Base-by-base conservation (phyloP, 2,797 vertebrate species). In the Rhinella marina region DNA sequence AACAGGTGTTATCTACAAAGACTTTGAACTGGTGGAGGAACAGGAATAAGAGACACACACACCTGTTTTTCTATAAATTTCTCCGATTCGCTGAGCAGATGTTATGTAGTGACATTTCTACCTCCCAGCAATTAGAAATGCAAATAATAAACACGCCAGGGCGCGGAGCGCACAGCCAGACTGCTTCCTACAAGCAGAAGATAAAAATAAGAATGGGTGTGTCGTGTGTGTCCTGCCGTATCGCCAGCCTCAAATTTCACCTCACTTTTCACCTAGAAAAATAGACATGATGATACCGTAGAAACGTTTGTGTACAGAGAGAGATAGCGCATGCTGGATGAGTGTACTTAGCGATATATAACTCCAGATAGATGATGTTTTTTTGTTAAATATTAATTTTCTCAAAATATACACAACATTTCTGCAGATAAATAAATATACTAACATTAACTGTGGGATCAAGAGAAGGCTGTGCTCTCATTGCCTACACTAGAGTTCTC, bases 1-100 rank as follows among this genome's bases (percentile, higher is more conserved):
- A 64, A 87, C 86, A 87, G 86, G 86, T 88, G 88, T 85, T 89
- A 52, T 72, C 50, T 82, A 41, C 75, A 80, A 77, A 80, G 72
- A 78, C 79, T 86, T 77, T 75, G 61, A 79, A 68, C 80, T 78
- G 25, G 29, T 62, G 61, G 32, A 27, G 57, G 25, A 86, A n/a
- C 6, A 11, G 61, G 48, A 81, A 85, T 54, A 29, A 76, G 88
- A 85, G n/a, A 16, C 8, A 77, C 72, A 75, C 83, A 87, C 86
- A 87, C 86, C 80, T 87, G 80, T 76, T 64, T 87, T 76, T 56
- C 21, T 76, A 16, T 72, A 70, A 82, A 75, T 56, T 52, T 64
- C 21, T 76, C 41, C 25, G 11, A 64, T 82, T 66, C 72, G 52
- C 84, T 89, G 79, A 86, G 80, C 88, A 89, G 88, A 86, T 89